Base-by-base conservation (phyloP, 2,888 invertebrate species). In the Coleophora deauratella region DNA sequence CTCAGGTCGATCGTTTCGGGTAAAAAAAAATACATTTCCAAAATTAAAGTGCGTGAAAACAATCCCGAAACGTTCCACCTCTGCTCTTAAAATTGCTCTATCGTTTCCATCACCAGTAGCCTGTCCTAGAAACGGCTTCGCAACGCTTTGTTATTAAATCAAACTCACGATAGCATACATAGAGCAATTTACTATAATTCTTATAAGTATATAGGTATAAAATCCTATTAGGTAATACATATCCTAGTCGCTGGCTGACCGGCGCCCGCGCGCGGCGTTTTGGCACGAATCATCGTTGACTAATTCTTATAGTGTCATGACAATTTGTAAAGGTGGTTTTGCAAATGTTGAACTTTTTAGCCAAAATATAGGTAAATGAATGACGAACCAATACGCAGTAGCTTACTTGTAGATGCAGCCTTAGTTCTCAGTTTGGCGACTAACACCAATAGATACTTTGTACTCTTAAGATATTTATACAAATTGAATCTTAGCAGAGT, bases 291-390 rank as follows among this genome's bases (percentile, higher is more conserved):
- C 71, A 76, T 79, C 78, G 79, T 82, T 84, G 73, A 80, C 74
- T 82, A 74, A 79, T 81, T 79, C 78, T 79, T 79, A 80, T 77
- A 80, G 77, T 77, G 73, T 78, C 82, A 75, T 80, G 77, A 82
- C 78, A 78, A 79, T 81, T 82, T 84, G 81, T 81, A 70, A 82
- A 75, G 72, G 68, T 58, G 72, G 75, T 80, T 84, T 82, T 82
- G 82, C 80, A 81, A 84, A 76, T 80, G 81, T 85, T 85, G 77
- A 84, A 79, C 80, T 84, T n/a, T 81, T 80, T 84, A 84, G 82
- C 82, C 81, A 84, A 82, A 82, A 79, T 79, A 79, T 82, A 81
- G 78, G 54, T 21, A 79, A 80, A 77, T 78, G 71, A 78, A 84
- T 68, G 81, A 85, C 76, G 84, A 85, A 84, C 85, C 84, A 84